These are phyloP conservation scores for Mus caroli DNA, from an alignment of 2,797 vertebrate species.

Conservation along the genomic window DNA sequence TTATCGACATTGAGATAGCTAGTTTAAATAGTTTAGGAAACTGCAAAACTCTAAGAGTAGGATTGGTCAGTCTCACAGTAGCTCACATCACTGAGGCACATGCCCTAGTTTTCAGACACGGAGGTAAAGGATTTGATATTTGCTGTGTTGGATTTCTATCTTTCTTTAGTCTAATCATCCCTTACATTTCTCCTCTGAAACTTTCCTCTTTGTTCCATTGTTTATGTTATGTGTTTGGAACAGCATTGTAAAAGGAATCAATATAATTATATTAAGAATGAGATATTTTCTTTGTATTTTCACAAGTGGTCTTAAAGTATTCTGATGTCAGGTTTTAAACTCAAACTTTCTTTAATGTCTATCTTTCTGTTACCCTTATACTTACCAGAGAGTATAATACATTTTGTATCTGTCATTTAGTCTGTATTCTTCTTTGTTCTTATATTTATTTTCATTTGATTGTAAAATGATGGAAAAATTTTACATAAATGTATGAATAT, in stretches of 20 bases:
- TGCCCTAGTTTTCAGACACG: neutral
- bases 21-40: neutral
- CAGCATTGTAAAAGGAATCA: neutral
- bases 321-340: neutral
- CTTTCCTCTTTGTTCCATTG: neutral
- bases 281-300: neutral
- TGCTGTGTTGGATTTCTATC: neutral
- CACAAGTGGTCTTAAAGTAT: neutral
- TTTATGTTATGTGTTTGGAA: neutral
- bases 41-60: neutral
- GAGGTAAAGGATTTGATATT: neutral
- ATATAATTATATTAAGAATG: neutral
- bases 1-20: neutral
- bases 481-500: neutral
- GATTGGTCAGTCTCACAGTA: too few species aligned
- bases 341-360: neutral
- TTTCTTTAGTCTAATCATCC: neutral
- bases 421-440: neutral
- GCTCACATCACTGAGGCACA: neutral
- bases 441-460: neutral
- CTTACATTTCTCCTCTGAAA: neutral
- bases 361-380: neutral
- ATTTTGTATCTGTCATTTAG: neutral
- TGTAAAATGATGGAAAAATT: neutral
- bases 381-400: neutral